Evolutionary conservation across 92 coral and sea anemone species (phyloP), one percentile per base, ranked within the genome.

Genomic region (Diadumene lineata): DNA sequence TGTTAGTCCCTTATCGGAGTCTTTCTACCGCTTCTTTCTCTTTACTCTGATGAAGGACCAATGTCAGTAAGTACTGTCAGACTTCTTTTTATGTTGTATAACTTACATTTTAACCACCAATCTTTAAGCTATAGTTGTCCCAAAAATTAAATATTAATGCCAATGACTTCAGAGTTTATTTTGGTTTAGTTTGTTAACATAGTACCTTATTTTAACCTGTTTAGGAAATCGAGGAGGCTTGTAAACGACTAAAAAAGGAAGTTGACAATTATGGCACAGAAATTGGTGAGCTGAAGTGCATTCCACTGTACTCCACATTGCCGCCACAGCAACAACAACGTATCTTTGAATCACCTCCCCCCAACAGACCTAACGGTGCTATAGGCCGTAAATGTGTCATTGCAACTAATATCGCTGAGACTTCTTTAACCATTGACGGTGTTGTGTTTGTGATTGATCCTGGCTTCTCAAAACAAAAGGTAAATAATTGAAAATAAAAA

Each of bases 391-490:
- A 96, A 88, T 88, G 90, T 71, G 99, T 96, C 0, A 87, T 96
- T 58, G 94, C 99, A 0, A 96, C 99, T 33, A 96, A 96, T 82
- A 94, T 94, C 63, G 98, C 98, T 1, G 99, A 96, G 81, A 96
- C 99, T 2, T 96, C 99, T 7, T 76, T 92, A 44, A 96, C 99
- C 31, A 96, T 96, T 67, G 99, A 96, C 74, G 99, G 99, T 11
- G 99, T 96, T n/a, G 99, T 96, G 62, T 96, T 96, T 82, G 99
- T 92, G 32, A 96, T 96, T 72, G 99, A 96, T 77, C 99, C 99
- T 29, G 99, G 99, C 7, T 96, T 96, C 75, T 96, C 99, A 13
- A 96, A 96, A 46, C 99, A 96, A 70, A 96, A 96, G 90, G 99
- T 94, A 60, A 70, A 87, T 53, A 13, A 9, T 53, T 66, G 44